These are phyloP conservation scores for Chromis chromis DNA, from an alignment of 2,797 vertebrate genomes.

Conservation along the genomic window DNA sequence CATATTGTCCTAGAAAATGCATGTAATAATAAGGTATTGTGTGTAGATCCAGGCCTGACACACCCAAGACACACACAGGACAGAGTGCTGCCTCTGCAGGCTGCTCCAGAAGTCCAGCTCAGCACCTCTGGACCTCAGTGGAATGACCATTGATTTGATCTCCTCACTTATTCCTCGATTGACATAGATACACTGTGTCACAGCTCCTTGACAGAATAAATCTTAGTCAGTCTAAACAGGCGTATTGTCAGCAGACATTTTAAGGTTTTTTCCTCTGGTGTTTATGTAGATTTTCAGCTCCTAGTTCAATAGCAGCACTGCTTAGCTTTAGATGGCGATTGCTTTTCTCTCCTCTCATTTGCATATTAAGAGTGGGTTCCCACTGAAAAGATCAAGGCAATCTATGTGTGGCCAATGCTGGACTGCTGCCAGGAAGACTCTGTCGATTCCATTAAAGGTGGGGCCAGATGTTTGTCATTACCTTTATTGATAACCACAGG, in stretches of 20 bases:
- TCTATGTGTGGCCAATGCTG: conserved; percentile 80
- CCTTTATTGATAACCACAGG: conserved; percentile 87
- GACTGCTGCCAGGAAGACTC: conserved; percentile 78
- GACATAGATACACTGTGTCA: conserved; percentile 79
- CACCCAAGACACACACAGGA: conserved; percentile 46
- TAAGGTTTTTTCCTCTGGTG: conserved; percentile 69
- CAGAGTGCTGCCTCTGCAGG: conserved; percentile 71
- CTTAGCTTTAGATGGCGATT: conserved; percentile 67
- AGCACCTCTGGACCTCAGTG: conserved; percentile 78
- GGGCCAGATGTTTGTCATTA: conserved; percentile 89
- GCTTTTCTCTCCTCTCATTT: conserved; percentile 74
- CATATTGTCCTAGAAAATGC: conserved; percentile 32
- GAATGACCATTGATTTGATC: conserved; percentile 76
- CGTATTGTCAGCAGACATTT: conserved; percentile 74
- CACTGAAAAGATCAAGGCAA: conserved; percentile 84
- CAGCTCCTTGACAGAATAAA: conserved; percentile 69
- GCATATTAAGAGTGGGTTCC: conserved; percentile 80
- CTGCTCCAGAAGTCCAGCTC: conserved; percentile 74
- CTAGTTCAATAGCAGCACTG: conserved; percentile 68
- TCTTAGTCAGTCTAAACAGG: conserved; percentile 67
- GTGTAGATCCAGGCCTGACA: conserved; percentile 39
- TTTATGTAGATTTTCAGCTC: conserved; percentile 76
- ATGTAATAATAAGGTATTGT: conserved; percentile 47
- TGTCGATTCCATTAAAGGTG: conserved; percentile 88
- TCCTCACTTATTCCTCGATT: conserved; percentile 77